phyloP scores from a whole-genome alignment of 1,140 invertebrate species.

The Nasonia longicornis region DNA sequence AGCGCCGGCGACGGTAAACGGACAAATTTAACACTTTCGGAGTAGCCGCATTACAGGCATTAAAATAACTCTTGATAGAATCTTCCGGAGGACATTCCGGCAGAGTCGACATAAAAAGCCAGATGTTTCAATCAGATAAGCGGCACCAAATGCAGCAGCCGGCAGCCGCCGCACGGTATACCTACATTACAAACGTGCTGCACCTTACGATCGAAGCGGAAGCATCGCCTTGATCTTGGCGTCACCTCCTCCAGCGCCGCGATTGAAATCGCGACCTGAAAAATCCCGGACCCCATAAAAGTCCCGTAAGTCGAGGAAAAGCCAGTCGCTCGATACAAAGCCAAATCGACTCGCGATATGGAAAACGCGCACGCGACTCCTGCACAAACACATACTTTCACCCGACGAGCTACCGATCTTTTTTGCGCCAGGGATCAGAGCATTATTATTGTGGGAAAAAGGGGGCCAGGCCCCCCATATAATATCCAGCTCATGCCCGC shows the following conservation, averaged over 20 bases:
- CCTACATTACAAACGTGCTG: not conserved
- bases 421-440: not conserved
- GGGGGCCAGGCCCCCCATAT: not conserved
- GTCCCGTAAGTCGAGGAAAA: constrained; percentile 9
- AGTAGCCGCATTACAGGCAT: not conserved
- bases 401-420: not conserved
- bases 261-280: constrained; percentile 13
- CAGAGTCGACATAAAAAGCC: not conserved
- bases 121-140: constrained; percentile 9
- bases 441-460: constrained; percentile 19
- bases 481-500: not conserved
- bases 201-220: not conserved
- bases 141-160: not conserved
- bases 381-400: not conserved
- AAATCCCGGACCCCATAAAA: not conserved
- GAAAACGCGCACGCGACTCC: not conserved
- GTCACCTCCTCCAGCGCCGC: not conserved
- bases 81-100: not conserved
- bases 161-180: too few species aligned
- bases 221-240: not conserved
- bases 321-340: too few species aligned
- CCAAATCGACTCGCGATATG: not conserved
- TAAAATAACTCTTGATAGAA: not conserved
- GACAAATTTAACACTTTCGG: not conserved
- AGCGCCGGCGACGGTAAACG: not conserved